Conservation (phyloP, 2,113 vertebrate genomes). For the Setophaga petechia region DNA sequence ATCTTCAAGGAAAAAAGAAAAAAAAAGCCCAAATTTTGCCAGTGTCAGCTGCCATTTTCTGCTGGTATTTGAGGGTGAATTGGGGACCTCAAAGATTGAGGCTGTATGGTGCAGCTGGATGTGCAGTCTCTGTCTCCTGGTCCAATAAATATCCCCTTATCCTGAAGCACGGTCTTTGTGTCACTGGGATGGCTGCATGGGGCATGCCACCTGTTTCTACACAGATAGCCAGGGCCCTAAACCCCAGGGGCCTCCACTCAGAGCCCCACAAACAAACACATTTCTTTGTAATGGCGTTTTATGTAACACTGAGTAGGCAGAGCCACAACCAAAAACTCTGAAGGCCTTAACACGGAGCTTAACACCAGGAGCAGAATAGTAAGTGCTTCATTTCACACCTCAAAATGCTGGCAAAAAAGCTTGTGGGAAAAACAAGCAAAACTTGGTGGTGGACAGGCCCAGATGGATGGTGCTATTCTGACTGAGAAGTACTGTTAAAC, state of each 20-base stretch:
- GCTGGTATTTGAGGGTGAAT: background rate
- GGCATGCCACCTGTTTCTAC: background rate
- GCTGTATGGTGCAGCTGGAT: background rate
- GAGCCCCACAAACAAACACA: background rate
- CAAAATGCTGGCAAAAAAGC: background rate
- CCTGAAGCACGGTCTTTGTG: background rate
- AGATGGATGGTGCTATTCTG: background rate
- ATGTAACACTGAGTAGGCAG: background rate
- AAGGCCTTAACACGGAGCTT: background rate
- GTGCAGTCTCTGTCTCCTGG: background rate
- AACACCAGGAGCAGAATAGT: background rate
- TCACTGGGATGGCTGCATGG: background rate
- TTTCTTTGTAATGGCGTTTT: background rate
- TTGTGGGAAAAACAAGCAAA: background rate
- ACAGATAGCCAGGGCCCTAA: background rate
- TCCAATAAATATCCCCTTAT: background rate
- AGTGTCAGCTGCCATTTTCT: background rate
- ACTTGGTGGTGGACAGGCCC: background rate
- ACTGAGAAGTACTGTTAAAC: background rate
- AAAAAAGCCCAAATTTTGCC: accelerated
- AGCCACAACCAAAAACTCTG: background rate
- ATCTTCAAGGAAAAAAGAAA: background rate
- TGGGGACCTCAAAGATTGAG: background rate
- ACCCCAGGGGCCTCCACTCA: background rate
- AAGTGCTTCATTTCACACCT: background rate